Base-by-base conservation (phyloP, 2,113 vertebrate genomes). In the Nipponia nippon region DNA sequence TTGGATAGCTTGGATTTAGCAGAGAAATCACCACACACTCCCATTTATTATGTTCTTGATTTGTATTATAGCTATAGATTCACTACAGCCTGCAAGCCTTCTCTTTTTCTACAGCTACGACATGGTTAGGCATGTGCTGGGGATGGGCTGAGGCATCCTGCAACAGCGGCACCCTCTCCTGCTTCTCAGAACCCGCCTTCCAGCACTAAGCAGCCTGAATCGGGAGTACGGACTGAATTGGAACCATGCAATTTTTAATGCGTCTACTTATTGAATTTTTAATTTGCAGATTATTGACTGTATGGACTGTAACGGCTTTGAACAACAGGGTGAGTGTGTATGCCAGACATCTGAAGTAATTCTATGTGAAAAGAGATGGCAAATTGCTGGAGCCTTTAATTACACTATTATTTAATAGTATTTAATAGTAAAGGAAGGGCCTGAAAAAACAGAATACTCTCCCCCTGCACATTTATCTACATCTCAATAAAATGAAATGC, bases 201-300 rank as follows among this genome's bases (percentile, higher is more conserved):
- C 90, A 93, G 80, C 80, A 65, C 83, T 53, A 30, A 91, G 84
- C 73, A 62, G 83, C 83, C 78, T 88, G 78, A 83, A 91, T 77
- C 1, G 0, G 85, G 82, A 91, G 70, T 77, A 96, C 73, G 91
- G 95, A 91, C 94, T 95, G 86, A 95, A 95, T 94, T 91, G 83
- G 81, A 95, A 97, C 83, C 72, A 56, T 72, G 85, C 79, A 92
- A 92, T 90, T 97, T 97, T 96, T 93, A 96, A 95, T 96, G 95
- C 32, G 77, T 96, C 96, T 94, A 95, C 93, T 97, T 98, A 98
- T 97, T 98, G 97, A 97, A 97, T 98, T 98, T 98, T 98, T 98
- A 98, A 98, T 98, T 97, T 98, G 95, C 95, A 96, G 96, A 98
- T 98, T 98, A 98, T 98, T 89, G 90, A 98, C 97, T 97, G 95